Conservation (phyloP, 2,113 vertebrate genomes). For the Uria lomvia region DNA sequence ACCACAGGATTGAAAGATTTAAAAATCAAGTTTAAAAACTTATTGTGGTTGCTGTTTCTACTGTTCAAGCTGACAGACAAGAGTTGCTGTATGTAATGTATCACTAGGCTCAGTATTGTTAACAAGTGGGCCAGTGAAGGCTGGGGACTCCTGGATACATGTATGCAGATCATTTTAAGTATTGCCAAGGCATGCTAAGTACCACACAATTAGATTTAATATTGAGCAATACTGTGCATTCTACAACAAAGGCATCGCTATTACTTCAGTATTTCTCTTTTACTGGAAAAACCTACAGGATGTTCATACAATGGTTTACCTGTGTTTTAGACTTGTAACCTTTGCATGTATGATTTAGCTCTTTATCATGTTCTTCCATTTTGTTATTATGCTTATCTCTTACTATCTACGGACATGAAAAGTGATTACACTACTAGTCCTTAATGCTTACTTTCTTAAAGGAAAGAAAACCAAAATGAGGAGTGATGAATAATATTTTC, state of each 20-base stretch:
- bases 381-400: background rate
- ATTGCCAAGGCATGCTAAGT: background rate
- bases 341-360: background rate
- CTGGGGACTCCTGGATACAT: background rate
- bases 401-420: background rate
- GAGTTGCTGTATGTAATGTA: background rate
- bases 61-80: background rate
- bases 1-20: background rate
- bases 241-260: background rate
- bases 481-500: background rate
- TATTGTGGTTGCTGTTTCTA: background rate
- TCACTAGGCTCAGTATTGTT: background rate
- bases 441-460: background rate
- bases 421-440: background rate
- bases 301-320: background rate
- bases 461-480: background rate
- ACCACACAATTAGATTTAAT: background rate
- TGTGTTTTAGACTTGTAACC: background rate
- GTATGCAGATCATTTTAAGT: background rate
- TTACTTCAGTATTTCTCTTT: background rate
- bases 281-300: background rate
- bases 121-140: background rate
- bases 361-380: background rate
- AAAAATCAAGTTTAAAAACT: background rate
- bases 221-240: background rate